Evolutionary conservation across 1,140 invertebrate species (phyloP).

Genomic region (Aricia agestis): DNA sequence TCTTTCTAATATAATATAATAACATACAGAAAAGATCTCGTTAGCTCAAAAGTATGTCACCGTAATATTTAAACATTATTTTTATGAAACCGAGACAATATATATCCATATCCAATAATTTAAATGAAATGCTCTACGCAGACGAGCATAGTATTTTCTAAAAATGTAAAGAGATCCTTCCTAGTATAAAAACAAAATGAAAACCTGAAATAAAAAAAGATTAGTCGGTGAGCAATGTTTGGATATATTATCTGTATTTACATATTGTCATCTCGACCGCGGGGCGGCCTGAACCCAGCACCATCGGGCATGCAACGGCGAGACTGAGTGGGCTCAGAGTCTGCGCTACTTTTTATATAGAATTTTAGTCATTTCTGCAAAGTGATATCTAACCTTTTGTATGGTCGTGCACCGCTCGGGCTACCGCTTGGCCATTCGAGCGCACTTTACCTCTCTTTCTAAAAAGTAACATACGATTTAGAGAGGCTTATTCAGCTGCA

Average conservation of each 20-base stretch:
- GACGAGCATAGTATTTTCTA: not conserved
- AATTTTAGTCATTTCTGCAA: conserved; percentile 21
- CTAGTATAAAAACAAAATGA: conserved; percentile 25
- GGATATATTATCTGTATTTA: not conserved
- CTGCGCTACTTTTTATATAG: not conserved
- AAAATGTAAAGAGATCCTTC: not conserved
- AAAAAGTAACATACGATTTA: conserved; percentile 24
- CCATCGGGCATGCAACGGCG: conserved; percentile 20
- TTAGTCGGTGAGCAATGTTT: conserved; percentile 19
- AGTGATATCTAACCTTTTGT: conserved; percentile 56
- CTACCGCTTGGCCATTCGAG: conserved; percentile 45
- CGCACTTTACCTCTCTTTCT: conserved; percentile 20
- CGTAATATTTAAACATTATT: not conserved
- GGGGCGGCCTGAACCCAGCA: conserved; percentile 26
- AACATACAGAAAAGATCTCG: not conserved
- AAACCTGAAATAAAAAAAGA: conserved; percentile 38
- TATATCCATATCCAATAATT: no score
- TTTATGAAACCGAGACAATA: not conserved
- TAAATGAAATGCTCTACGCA: no score
- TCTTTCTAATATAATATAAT: not conserved
- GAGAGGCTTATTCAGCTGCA: not conserved
- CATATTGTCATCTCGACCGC: not conserved
- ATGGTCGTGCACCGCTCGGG: conserved; percentile 32
- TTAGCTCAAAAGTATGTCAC: not conserved
- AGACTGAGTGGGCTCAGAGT: conserved; percentile 2